phyloP scores from a whole-genome alignment of 2,888 invertebrate genomes.

The Sepioteuthis lessoniana region DNA sequence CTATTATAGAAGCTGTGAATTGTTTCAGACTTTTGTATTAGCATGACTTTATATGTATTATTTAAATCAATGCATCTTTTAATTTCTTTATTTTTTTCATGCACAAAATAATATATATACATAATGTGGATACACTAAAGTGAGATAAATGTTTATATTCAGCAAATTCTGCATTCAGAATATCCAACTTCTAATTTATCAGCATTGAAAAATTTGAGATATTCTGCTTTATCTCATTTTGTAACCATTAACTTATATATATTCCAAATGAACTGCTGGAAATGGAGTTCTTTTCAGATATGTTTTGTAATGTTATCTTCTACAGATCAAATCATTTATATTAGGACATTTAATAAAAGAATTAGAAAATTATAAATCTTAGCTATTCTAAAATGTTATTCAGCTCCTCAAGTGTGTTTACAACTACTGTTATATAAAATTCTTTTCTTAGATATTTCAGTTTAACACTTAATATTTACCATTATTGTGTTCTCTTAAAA shows the following conservation, averaged over 20 bases:
- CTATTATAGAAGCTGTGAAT: background rate
- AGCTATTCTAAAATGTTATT: background rate
- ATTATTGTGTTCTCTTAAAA: background rate
- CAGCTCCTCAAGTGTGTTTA: background rate
- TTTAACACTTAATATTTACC: background rate
- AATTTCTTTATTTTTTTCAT: background rate
- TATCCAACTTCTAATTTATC: background rate
- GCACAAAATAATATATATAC: background rate
- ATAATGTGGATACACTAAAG: background rate
- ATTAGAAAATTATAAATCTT: background rate
- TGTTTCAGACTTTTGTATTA: background rate
- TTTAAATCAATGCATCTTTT: background rate
- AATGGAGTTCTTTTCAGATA: background rate
- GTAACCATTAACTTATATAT: background rate
- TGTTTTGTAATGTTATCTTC: background rate
- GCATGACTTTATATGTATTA: background rate
- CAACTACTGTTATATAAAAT: background rate
- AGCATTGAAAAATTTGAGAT: background rate
- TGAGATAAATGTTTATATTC: constrained; percentile 10
- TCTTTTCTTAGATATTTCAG: background rate
- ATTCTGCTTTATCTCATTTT: background rate
- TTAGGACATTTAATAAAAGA: background rate
- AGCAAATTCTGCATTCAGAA: background rate
- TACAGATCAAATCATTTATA: background rate
- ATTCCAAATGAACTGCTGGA: background rate